These are phyloP conservation scores for Salminus brasiliensis DNA, from an alignment of 2,113 vertebrate species.

Conservation along the genomic window DNA sequence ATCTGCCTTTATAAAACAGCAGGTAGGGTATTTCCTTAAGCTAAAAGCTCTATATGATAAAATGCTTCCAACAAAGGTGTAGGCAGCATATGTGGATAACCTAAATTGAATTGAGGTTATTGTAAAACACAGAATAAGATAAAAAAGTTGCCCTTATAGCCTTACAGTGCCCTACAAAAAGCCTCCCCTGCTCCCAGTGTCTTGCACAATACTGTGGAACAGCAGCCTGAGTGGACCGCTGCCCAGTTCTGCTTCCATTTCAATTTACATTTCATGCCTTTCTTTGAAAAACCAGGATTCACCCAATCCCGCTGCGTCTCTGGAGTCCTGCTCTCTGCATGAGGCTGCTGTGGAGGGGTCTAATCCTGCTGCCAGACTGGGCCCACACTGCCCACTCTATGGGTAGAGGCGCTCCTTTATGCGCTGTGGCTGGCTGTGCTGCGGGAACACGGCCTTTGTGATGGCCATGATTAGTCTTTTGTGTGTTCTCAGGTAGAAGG, in stretches of 20 bases:
- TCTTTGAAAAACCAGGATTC: not conserved
- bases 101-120: too few relatives aligned
- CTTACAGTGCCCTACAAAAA: not conserved
- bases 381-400: not conserved
- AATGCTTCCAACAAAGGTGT: too few relatives aligned
- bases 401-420: slow-evolving; percentile 45
- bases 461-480: slow-evolving; percentile 79
- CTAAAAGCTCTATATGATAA: too few relatives aligned
- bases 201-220: not conserved
- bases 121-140: too few relatives aligned
- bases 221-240: not conserved
- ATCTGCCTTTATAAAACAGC: too few relatives aligned
- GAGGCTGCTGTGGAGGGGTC: not conserved
- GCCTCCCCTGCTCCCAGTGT: not conserved
- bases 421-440: slow-evolving; percentile 61
- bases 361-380: slow-evolving; percentile 59
- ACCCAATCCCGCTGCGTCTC: not conserved
- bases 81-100: too few relatives aligned
- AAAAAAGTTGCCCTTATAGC: too few relatives aligned
- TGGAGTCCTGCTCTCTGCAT: not conserved
- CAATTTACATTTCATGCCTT: not conserved
- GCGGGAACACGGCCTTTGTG: slow-evolving; percentile 72
- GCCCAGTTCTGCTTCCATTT: not conserved
- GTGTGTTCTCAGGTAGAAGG: slow-evolving; percentile 79
- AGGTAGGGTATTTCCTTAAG: too few relatives aligned